phyloP scores from a whole-genome alignment of 2,797 vertebrate genomes.

The Argyrosomus regius region DNA sequence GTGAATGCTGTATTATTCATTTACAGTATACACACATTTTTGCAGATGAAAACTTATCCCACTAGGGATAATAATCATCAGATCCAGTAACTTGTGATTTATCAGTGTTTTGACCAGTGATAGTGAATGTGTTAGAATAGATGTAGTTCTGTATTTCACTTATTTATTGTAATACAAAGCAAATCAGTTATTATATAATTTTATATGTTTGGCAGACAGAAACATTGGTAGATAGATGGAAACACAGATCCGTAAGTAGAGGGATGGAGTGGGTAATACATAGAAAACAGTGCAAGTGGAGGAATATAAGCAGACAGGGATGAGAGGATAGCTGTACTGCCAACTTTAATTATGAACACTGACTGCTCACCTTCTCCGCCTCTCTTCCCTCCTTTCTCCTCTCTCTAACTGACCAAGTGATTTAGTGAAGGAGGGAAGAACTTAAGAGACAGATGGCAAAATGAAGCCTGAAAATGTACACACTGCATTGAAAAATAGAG shows the following conservation, averaged over 20 bases:
- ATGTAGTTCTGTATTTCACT: background rate
- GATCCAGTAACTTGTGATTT: conserved; percentile 7
- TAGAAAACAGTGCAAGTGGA: conserved; percentile 49
- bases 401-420: conserved; percentile 59
- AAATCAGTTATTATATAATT: background rate
- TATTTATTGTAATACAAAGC: background rate
- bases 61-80: conserved; percentile 16
- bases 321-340: conserved; percentile 67
- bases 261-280: conserved; percentile 3
- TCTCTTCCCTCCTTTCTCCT: conserved; percentile 24
- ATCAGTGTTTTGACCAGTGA: conserved; percentile 11
- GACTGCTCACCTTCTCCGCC: conserved; percentile 41
- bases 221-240: background rate
- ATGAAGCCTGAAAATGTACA: conserved; percentile 31
- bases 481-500: conserved; percentile 33
- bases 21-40: conserved; percentile 6
- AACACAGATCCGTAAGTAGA: conserved; percentile 8
- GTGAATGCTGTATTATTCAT: too few relatives aligned
- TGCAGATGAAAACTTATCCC: background rate
- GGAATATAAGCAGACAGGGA: conserved; percentile 59
- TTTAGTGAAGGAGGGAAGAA: conserved; percentile 37
- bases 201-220: background rate
- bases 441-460: conserved; percentile 59
- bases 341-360: conserved; percentile 73
- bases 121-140: conserved; percentile 20